These are phyloP conservation scores for Nestor notabilis DNA, from an alignment of 2,113 vertebrate genomes.

Conservation along the genomic window DNA sequence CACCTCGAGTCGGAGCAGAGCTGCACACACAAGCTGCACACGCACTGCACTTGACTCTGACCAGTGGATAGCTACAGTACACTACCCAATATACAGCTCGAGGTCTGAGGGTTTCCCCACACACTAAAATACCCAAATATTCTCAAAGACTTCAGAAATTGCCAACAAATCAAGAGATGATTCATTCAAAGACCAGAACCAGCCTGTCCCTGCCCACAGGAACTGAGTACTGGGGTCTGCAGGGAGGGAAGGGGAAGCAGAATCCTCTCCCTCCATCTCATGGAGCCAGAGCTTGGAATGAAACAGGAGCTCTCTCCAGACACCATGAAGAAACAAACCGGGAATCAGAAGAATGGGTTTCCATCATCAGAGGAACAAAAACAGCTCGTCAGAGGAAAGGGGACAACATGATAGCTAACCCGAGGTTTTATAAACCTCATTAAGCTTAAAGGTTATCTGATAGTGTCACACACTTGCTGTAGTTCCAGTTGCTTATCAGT, in stretches of 20 bases:
- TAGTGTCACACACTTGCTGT: rapidly evolving
- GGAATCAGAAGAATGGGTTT: background rate
- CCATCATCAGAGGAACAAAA: background rate
- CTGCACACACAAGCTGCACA: background rate
- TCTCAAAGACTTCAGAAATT: background rate
- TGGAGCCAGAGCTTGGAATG: background rate
- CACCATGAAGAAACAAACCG: background rate
- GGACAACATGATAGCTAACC: background rate
- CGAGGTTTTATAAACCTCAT: background rate
- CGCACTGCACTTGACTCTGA: background rate
- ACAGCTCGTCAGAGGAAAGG: background rate
- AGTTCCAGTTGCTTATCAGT: background rate
- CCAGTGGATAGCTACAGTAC: rapidly evolving
- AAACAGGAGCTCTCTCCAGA: background rate
- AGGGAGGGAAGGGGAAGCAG: background rate
- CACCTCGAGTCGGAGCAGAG: background rate
- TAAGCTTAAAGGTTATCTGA: background rate
- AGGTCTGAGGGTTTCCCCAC: background rate
- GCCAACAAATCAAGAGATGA: rapidly evolving
- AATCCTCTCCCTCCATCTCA: background rate
- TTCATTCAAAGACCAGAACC: background rate
- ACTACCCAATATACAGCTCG: rapidly evolving
- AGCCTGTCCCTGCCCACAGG: background rate
- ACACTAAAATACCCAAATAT: rapidly evolving
- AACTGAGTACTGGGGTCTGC: background rate